A percentile compares a stretch with the other conserved stretches of the same genome.
Conservation (phyloP, 2,797 vertebrate genomes). For the Acanthiza pusilla region DNA sequence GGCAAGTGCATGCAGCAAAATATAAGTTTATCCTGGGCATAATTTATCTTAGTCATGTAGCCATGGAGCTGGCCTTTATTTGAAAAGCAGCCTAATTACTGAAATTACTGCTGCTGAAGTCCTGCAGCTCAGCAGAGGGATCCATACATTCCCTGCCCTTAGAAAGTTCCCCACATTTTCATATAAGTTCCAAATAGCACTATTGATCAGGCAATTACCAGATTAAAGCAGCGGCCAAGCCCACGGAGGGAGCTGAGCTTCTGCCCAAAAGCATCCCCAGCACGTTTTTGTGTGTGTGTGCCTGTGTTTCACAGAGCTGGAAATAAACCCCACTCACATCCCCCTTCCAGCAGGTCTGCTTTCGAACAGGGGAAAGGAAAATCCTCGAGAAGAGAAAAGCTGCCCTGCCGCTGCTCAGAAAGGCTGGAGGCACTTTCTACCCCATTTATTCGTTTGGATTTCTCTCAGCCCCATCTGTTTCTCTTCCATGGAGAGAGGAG, state of each 20-base stretch:
- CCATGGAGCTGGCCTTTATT: constrained; percentile 67
- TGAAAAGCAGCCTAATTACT: constrained; percentile 69
- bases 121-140: constrained; percentile 24
- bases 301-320: neutral
- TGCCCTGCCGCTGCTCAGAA: constrained; percentile 26
- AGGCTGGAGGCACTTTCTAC: constrained; percentile 55
- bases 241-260: neutral
- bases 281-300: neutral
- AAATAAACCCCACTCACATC: neutral
- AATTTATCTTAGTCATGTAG: constrained; percentile 69
- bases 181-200: constrained; percentile 1
- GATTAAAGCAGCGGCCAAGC: neutral
- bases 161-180: constrained; percentile 6
- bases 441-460: constrained; percentile 57
- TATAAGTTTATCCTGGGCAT: neutral
- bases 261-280: neutral
- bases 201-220: constrained; percentile 47
- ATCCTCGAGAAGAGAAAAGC: neutral
- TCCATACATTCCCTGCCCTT: neutral
- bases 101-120: constrained; percentile 43
- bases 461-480: constrained; percentile 71
- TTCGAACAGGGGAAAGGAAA: neutral
- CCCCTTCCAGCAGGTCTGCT: constrained; percentile 1
- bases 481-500: constrained; percentile 38
- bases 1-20: constrained; percentile 31